Evolutionary conservation across 2,797 vertebrate genomes (phyloP).

Genomic region (Tadarida brasiliensis): DNA sequence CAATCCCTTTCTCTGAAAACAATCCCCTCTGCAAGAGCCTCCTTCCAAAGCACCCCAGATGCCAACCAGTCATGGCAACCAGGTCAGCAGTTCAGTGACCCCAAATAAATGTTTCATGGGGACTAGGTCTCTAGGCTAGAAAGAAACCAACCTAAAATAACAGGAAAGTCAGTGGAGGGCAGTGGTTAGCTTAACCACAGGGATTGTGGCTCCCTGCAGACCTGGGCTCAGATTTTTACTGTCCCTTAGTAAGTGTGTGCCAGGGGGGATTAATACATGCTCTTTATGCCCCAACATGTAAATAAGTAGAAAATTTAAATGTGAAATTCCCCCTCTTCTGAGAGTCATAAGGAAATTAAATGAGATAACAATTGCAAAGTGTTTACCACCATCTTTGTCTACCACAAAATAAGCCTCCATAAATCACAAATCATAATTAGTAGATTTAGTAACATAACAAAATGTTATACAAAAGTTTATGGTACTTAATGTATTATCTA

Average conservation of each 20-base stretch:
- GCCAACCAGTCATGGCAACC: slow-evolving; percentile 1
- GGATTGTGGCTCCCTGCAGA: background rate
- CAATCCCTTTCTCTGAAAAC: slow-evolving; percentile 32
- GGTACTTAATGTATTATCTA: background rate
- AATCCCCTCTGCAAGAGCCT: slow-evolving; percentile 62
- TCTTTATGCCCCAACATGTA: background rate
- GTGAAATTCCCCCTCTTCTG: background rate
- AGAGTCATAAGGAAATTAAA: slow-evolving; percentile 1
- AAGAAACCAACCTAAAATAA: slow-evolving; percentile 63
- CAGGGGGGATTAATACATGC: background rate
- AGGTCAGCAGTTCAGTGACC: slow-evolving; percentile 58
- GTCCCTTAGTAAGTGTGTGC: background rate
- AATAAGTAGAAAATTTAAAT: background rate
- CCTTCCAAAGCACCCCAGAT: background rate
- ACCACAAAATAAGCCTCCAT: background rate
- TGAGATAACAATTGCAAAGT: background rate
- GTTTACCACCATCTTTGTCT: background rate
- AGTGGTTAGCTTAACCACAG: background rate
- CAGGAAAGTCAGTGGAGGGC: background rate
- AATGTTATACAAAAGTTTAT: background rate
- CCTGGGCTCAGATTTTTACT: background rate
- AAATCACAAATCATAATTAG: background rate
- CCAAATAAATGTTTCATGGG: slow-evolving; percentile 71
- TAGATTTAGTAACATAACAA: background rate
- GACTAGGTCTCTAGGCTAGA: background rate